Percentiles rank a stretch among this genome's conserved stretches.
phyloP scores from a whole-genome alignment of 2,888 invertebrate genomes.

The Orthosia gothica region DNA sequence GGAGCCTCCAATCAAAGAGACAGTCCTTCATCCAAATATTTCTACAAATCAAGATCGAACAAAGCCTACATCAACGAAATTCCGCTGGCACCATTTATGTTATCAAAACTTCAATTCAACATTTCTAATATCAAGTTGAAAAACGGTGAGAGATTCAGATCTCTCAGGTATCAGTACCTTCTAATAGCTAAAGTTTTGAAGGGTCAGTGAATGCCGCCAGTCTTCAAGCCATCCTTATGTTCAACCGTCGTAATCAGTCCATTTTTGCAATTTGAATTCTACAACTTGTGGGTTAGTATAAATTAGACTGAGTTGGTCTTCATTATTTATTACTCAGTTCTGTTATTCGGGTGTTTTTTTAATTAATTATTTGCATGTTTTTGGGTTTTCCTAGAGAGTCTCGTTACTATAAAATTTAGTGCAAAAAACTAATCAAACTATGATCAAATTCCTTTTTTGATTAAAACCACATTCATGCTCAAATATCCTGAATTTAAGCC shows the following conservation, averaged over 20 bases:
- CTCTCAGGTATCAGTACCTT: no score
- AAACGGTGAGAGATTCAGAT: constrained; percentile 38
- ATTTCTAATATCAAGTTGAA: constrained; percentile 52
- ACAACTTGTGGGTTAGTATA: constrained; percentile 41
- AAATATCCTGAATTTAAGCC: background rate
- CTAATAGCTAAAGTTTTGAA: constrained; percentile 55
- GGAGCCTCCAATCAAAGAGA: background rate
- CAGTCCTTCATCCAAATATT: background rate
- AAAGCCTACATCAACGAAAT: constrained; percentile 7
- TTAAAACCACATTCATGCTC: background rate
- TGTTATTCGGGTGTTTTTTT: constrained; percentile 7
- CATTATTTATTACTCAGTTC: constrained; percentile 30
- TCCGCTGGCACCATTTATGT: constrained; percentile 7
- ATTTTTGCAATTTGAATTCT: constrained; percentile 52
- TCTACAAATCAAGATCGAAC: background rate
- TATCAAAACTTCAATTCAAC: constrained; percentile 43
- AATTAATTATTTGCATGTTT: constrained; percentile 4
- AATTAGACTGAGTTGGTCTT: constrained; percentile 35
- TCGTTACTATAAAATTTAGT: background rate
- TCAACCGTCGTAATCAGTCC: constrained; percentile 53
- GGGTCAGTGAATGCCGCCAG: constrained; percentile 52
- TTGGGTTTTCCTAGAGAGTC: background rate
- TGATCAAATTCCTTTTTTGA: no score
- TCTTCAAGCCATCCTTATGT: constrained; percentile 40
- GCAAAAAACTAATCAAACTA: constrained; percentile 1